Conservation (phyloP, 2,888 invertebrate species). For the Cactoblastis cactorum region DNA sequence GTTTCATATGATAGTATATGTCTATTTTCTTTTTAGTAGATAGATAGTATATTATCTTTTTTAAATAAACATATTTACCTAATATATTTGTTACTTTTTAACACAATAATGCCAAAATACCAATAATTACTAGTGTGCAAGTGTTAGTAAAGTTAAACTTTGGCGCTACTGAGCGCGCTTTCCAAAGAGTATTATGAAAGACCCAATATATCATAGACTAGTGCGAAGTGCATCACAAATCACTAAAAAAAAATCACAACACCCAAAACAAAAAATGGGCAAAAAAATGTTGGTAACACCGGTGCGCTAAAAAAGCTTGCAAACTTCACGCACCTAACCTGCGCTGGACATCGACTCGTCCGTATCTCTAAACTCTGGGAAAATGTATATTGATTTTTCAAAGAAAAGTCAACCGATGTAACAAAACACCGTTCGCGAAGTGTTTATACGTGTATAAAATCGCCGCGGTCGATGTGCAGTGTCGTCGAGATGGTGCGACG, state of each 20-base stretch:
- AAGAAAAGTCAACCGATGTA: conserved; percentile 80
- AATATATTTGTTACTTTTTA: background rate
- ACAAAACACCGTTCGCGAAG: conserved; percentile 78
- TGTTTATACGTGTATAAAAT: conserved; percentile 75
- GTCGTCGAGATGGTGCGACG: conserved; percentile 76
- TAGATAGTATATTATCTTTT: background rate
- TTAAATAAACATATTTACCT: background rate
- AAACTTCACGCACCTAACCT: conserved; percentile 80
- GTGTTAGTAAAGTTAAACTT: conserved; percentile 24
- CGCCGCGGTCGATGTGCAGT: conserved; percentile 72
- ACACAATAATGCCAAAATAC: background rate
- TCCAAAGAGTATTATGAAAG: conserved; percentile 52
- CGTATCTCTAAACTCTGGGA: conserved; percentile 76
- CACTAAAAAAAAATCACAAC: conserved; percentile 76
- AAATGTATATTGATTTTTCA: conserved; percentile 81
- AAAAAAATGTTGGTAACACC: conserved; percentile 81
- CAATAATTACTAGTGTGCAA: too few relatives aligned
- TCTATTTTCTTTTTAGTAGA: background rate
- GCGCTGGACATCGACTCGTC: conserved; percentile 81
- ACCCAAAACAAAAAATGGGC: conserved; percentile 77
- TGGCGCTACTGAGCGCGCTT: conserved; percentile 42
- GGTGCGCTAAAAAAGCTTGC: conserved; percentile 81
- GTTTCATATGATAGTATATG: background rate
- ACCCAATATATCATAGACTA: conserved; percentile 51
- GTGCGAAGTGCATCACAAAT: conserved; percentile 67